Base-by-base conservation (phyloP, 2,888 invertebrate genomes). In the Agrotis segetum region DNA sequence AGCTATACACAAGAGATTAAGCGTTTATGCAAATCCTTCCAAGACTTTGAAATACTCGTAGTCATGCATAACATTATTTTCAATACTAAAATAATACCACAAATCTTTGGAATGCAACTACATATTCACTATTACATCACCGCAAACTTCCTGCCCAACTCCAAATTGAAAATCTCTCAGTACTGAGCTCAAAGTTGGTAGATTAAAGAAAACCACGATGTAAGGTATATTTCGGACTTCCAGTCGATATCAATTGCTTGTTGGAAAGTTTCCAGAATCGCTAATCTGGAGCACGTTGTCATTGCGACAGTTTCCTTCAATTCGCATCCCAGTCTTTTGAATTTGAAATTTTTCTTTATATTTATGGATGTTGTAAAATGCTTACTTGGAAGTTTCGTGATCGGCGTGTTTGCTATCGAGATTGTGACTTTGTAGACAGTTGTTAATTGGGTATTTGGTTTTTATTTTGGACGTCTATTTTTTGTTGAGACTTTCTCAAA, bases 201-300 rank as follows among this genome's bases (percentile, higher is more conserved):
- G 77, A 85, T 83, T 81, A 85, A 70, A 79, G 68, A 63, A 78
- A 83, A 77, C 44, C 70, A 52, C 52, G 50, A 63, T 59, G 68
- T 67, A 67, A 77, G 67, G 74, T 74, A 80, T 73, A 75, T 81
- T 76, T 83, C 66, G 76, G 71, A 73, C 71, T 77, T 77, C 66
- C 67, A 76, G 71, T 77, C 75, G 67, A 72, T 79, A 87, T 85
- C 84, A 82, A 85, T 87, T 80, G 79, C 83, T 68, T 34, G 79
- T 82, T 87, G 87, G 87, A 87, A 81, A 68, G 52, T 77, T 71
- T 87, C 88, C 88, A 88, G 81, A 69, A 83, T 73, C 67, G 82
- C 64, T 84, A 77, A 87, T 84, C 77, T 80, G 61, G 73, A 81
- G 67, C 77, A 74, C 71, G 72, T 77, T 73, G 76, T 71, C 72